phyloP scores from a whole-genome alignment of 1,140 invertebrate genomes.

The Microplitis demolitor region DNA sequence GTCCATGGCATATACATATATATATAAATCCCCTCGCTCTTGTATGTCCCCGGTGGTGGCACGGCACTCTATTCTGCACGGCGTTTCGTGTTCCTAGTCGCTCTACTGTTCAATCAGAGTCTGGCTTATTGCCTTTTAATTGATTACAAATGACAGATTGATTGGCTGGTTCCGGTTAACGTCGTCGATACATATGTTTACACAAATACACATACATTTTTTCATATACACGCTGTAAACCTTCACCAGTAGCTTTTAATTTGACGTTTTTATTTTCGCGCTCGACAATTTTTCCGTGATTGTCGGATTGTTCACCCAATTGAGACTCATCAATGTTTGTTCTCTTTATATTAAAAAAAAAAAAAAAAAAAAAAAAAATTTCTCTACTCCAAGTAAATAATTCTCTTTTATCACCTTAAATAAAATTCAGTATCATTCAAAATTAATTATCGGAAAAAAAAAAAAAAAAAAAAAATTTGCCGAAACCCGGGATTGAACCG shows the following conservation, averaged over 20 bases:
- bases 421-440: too few species aligned
- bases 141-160: slow-evolving; percentile 62
- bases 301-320: neutral
- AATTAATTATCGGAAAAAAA: too few species aligned
- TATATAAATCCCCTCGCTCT: slow-evolving; percentile 34
- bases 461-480: too few species aligned
- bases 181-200: neutral
- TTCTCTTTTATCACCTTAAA: too few species aligned
- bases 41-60: slow-evolving; percentile 27
- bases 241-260: neutral
- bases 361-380: too few species aligned
- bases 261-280: neutral
- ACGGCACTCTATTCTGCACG: too few species aligned
- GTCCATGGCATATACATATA: slow-evolving; percentile 26
- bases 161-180: slow-evolving; percentile 44
- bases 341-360: too few species aligned
- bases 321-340: too few species aligned
- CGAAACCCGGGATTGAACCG: too few species aligned
- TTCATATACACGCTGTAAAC: neutral
- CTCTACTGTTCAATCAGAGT: slow-evolving; percentile 52
- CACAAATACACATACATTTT: neutral
- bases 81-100: neutral
- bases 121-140: slow-evolving; percentile 61
- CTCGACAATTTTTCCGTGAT: neutral
- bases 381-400: too few species aligned